Evolutionary conservation across 2,888 invertebrate genomes (phyloP).

Genomic region (Ennomos erosarius): DNA sequence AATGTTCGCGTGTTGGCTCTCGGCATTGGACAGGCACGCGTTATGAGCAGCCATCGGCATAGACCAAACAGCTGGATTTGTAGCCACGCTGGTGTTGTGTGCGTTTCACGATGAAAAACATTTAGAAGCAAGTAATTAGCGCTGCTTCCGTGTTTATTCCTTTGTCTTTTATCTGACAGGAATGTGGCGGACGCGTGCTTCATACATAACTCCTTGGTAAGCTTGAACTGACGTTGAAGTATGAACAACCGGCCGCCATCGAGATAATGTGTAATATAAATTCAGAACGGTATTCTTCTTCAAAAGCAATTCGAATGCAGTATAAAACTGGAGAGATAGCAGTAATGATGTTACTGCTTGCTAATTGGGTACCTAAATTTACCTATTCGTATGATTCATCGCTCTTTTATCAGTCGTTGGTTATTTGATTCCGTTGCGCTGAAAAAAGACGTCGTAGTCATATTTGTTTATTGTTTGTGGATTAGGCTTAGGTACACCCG

Average conservation of each 20-base stretch:
- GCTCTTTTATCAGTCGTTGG: conserved; percentile 10
- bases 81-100: too few relatives aligned
- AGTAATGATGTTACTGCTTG: conserved; percentile 53
- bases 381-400: conserved; percentile 31
- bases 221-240: conserved; percentile 50
- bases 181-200: conserved; percentile 60
- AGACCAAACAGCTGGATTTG: conserved; percentile 63
- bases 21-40: conserved; percentile 57
- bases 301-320: conserved; percentile 46
- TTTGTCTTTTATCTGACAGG: conserved; percentile 57
- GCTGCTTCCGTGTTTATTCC: conserved; percentile 59
- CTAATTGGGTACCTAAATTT: conserved; percentile 51
- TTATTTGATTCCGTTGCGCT: not conserved
- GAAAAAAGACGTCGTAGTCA: not conserved
- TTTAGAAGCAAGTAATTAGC: conserved; percentile 67
- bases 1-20: conserved; percentile 53
- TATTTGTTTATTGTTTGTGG: not conserved
- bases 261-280: conserved; percentile 73
- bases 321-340: conserved; percentile 55
- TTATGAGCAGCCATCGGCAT: conserved; percentile 64
- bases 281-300: conserved; percentile 66
- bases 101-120: conserved; percentile 62
- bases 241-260: conserved; percentile 55
- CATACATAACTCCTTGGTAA: conserved; percentile 64
- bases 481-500: not conserved